Base-by-base conservation (phyloP, 1,140 invertebrate genomes). In the Bombus vancouverensis region DNA sequence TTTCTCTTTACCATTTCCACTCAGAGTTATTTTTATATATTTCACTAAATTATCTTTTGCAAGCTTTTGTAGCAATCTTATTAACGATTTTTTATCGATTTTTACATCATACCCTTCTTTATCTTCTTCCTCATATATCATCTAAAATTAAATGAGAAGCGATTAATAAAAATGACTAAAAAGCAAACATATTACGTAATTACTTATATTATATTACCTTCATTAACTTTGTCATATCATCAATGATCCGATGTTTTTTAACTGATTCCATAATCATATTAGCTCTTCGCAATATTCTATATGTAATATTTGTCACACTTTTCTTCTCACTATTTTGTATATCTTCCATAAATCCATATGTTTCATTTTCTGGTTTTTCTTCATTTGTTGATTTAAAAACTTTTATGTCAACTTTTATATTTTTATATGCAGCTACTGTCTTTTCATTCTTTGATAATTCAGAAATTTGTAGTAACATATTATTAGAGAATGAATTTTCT, bases 41-140 rank as follows among this genome's bases (percentile, higher is more conserved):
- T 96, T 97, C 3, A 97, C 93, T 62, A 96, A 95, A 10, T 96
- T 96, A 37, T 96, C 96, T 71, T 94, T 93, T 0, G 94, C 93
- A 53, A 97, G 93, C 89, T 95, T 96, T 70, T 95, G 92, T 22
- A 97, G 88, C 15, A 97, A 90, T 75, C 96, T 94, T 5, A 95
- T 83, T 12, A 97, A 91, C 5, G 96, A 96, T 92, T 96, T 97
- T 77, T 96, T 96, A 89, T 97, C 96, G 37, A 97, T 96, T 86
- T 94, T 96, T 6, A 95, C 94, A 22, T 95, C 92, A 72, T 95
- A 95, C 1, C 96, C 96, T 94, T 96, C 96, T 85, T 95, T 95
- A 39, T 93, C 92, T 92, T 96, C 96, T 84, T 95, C 94, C 75
- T 95, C 95, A 75, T 93, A 91, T 65, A 97, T 96, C 73, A 95